Conservation (phyloP, 2,797 vertebrate species). For the Pseudomugil gertrudae region DNA sequence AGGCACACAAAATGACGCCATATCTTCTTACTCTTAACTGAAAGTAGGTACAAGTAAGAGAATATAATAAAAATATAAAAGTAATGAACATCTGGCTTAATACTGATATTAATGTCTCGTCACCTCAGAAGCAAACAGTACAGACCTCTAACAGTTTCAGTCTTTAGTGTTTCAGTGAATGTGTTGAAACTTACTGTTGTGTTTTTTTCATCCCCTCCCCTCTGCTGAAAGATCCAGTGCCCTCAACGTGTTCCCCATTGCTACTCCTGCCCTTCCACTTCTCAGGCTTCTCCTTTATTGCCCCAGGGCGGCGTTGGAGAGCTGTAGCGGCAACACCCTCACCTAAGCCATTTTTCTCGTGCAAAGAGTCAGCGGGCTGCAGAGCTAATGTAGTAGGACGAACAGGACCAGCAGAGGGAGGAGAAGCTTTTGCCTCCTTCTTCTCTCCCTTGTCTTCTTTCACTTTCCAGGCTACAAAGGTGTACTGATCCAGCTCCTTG, state of each 20-base stretch:
- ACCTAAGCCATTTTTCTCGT: slow-evolving; percentile 57
- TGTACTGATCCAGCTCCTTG: slow-evolving; percentile 84
- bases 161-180: no score
- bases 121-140: background rate
- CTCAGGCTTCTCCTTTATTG: slow-evolving; percentile 86
- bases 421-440: slow-evolving; percentile 67
- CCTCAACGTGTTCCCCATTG: slow-evolving; percentile 59
- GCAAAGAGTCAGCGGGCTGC: slow-evolving; percentile 14
- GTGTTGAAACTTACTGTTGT: slow-evolving; percentile 77
- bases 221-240: slow-evolving; percentile 37
- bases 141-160: no score
- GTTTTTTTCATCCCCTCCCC: slow-evolving; percentile 59
- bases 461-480: slow-evolving; percentile 64
- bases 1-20: no score
- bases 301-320: slow-evolving; percentile 81
- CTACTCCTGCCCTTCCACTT: slow-evolving; percentile 85
- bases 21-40: no score
- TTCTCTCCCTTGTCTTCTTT: slow-evolving; percentile 68
- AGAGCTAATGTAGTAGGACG: slow-evolving; percentile 85
- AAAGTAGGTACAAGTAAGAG: no score
- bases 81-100: no score
- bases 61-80: no score
- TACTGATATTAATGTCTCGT: no score
- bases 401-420: slow-evolving; percentile 47
- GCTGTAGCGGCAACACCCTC: slow-evolving; percentile 62